phyloP scores from a whole-genome alignment of 2,797 vertebrate genomes.

The Morelia viridis region DNA sequence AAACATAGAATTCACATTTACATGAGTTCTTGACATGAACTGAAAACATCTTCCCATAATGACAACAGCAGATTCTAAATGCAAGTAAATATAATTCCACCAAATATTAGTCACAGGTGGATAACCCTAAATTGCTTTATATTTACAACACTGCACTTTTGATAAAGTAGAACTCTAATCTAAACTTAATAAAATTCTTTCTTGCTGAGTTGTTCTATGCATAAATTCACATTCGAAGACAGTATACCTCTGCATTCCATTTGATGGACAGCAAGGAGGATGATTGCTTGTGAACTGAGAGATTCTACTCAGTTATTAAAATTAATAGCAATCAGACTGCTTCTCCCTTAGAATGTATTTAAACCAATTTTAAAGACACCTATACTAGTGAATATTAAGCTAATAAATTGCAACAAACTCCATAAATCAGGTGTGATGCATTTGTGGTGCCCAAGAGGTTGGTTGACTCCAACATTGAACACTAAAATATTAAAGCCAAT shows the following conservation, averaged over 20 bases:
- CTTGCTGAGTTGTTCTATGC: neutral
- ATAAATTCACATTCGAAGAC: neutral
- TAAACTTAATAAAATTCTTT: neutral
- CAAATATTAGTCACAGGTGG: neutral
- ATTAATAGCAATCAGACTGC: neutral
- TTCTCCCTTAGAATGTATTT: neutral
- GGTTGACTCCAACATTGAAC: neutral
- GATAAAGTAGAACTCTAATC: neutral
- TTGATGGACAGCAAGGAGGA: neutral
- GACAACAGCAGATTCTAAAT: neutral
- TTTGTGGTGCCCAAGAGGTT: neutral
- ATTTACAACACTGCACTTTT: neutral
- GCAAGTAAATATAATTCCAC: neutral
- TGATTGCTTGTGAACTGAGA: neutral
- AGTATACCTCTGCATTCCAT: neutral
- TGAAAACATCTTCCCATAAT: neutral
- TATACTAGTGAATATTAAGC: neutral
- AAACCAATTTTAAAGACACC: neutral
- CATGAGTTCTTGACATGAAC: neutral
- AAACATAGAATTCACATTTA: neutral
- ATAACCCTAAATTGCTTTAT: neutral
- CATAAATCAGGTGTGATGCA: neutral
- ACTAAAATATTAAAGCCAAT: neutral
- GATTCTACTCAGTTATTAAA: neutral
- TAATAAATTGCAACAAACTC: neutral